These are phyloP conservation scores for Tenthredo livida DNA, from an alignment of 2,888 invertebrate species.

Conservation along the genomic window DNA sequence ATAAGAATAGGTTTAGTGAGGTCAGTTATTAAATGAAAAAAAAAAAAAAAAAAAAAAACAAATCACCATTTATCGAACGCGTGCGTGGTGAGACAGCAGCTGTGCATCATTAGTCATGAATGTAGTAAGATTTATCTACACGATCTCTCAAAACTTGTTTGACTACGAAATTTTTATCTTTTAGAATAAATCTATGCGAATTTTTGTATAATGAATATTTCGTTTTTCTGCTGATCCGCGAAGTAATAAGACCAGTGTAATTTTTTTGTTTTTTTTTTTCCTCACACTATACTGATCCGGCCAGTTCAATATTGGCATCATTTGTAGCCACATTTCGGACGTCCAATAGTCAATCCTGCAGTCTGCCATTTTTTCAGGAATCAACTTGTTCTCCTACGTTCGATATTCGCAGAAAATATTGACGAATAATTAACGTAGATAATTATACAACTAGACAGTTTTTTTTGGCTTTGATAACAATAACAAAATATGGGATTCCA, in stretches of 20 bases:
- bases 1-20: neutral
- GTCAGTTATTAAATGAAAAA: neutral
- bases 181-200: neutral
- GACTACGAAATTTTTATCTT: neutral
- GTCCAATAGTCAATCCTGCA: neutral
- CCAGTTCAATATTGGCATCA: no score
- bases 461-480: neutral
- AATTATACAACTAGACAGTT: neutral
- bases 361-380: neutral
- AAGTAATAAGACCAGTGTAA: no score
- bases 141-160: neutral
- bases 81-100: neutral
- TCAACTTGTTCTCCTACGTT: neutral
- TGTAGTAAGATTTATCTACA: neutral
- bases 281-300: no score
- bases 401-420: neutral
- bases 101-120: slow-evolving; percentile 9
- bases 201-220: no score
- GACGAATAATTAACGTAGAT: neutral
- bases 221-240: no score
- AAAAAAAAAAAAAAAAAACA: neutral
- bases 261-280: no score
- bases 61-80: neutral
- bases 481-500: no score
- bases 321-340: neutral